Evolutionary conservation across 2,797 vertebrate species (phyloP), one percentile per base, ranked within the genome.

Genomic region (Scyliorhinus canicula): DNA sequence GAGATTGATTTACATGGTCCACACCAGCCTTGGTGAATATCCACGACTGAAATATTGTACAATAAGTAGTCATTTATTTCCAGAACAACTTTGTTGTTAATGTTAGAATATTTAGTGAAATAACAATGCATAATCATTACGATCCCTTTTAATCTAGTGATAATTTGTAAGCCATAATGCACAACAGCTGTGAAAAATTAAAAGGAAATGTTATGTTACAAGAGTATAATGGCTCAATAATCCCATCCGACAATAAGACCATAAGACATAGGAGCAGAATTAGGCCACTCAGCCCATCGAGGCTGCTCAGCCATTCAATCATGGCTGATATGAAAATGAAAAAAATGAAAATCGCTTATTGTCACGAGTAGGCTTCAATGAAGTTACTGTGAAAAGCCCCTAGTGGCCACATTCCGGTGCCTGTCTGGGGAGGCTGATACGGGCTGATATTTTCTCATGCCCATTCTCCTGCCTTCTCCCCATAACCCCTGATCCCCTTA

Each of bases 1-100:
- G 96, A 40, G 77, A 97, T 96, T 74, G 97, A 97, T 97, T 97
- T 98, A 96, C 98, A 98, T 95, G 97, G 98, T 95, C 97, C 98
- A 95, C 97, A 98, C 97, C 98, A 98, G 95, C 96, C 96, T 95
- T 97, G 97, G 95, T 97, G 97, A n/a, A 97, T 97, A 79, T 98
- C 98, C 74, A 98, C 96, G 82, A 98, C 97, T 97, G 96, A 86
- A 96, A 96, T 95, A 26, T 12, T 11, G 95, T 47, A 79, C 60
- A 69, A 65, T 95, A 47, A 19, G 40, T 91, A 52, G 40, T 50
- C 12, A 60, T 85, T 84, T 35, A 79, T 82, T 60, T 60, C n/a
- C 71, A 52, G 16, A 57, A 55, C 40, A 31, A 74, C 28, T 12
- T 86, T 24, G 28, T 50, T 28, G 3, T 69, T 60, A n/a, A 63